Evolutionary conservation across 2,888 invertebrate genomes (phyloP), one percentile per base, ranked within the genome.

Genomic region (Ariolimax columbianus): DNA sequence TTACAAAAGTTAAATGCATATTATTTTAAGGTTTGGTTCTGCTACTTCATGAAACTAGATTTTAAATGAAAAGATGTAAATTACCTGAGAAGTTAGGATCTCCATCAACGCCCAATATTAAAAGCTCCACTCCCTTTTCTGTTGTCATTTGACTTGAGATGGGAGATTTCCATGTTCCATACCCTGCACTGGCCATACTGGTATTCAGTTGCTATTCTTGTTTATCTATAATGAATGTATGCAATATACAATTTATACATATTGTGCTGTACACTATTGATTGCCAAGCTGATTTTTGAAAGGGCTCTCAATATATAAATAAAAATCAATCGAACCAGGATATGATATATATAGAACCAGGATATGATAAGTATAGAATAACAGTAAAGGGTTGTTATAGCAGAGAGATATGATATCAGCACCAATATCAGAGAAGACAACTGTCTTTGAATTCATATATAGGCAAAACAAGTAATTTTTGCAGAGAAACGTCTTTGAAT

Each of bases 71-170:
- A n/a, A n/a, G n/a, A n/a, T n/a, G n/a, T n/a, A 40, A 36, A 38
- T 47, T 73, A 90, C 91, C 90, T 86, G 89, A 83, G 36, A 86
- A 84, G 33, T 87, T 87, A 7, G 88, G 77, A 82, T 89, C 88
- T 40, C 78, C 77, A 84, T 93, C 93, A 0, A 91, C 88, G 77
- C 88, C 88, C 40, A 93, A 85, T 83, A 91, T 91, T 81, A 89
- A 87, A 59, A 93, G 88, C 3, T 82, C 79, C 38, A 92, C 91
- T 77, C 91, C 90, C 83, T 90, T 91, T 40, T 82, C 85, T 38
- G 82, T 85, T 47, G 82, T 82, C 70, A 85, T 23, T 40, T 63
- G 55, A 66, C 85, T 85, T 17, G 85, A 77, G 72, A 85, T 82
- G 0, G 85, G 85, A 30, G 85, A 85, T 47, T 82, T 77, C 85